phyloP scores from a whole-genome alignment of 2,888 invertebrate species.

The Cephus pygmeus region DNA sequence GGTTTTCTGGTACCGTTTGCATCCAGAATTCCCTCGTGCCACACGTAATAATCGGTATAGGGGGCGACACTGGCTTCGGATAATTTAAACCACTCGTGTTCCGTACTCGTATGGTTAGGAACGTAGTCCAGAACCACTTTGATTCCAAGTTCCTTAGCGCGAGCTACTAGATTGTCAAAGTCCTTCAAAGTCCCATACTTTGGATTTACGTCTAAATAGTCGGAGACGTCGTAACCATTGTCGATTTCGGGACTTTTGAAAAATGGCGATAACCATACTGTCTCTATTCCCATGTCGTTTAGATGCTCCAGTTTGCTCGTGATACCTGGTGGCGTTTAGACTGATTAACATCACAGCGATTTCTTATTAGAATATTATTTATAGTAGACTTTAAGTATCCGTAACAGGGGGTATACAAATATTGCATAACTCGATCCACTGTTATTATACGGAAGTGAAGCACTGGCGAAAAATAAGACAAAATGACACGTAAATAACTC shows the following conservation, averaged over 20 bases:
- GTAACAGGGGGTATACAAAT: too few relatives aligned
- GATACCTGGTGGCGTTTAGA: conserved; percentile 65
- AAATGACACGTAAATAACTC: too few relatives aligned
- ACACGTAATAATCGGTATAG: too few relatives aligned
- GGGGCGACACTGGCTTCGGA: too few relatives aligned
- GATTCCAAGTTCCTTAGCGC: conserved; percentile 70
- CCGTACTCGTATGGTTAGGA: too few relatives aligned
- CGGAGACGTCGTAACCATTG: conserved; percentile 88
- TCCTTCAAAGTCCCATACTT: conserved; percentile 81
- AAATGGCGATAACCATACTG: conserved; percentile 88
- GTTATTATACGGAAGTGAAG: too few relatives aligned
- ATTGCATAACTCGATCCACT: too few relatives aligned
- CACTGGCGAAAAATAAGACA: too few relatives aligned
- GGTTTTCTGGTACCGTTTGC: too few relatives aligned
- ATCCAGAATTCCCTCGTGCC: too few relatives aligned
- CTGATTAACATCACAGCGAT: background rate
- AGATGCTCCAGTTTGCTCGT: conserved; percentile 73
- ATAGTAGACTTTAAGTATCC: background rate
- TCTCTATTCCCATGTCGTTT: conserved; percentile 76
- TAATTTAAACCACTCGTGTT: too few relatives aligned
- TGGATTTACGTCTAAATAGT: conserved; percentile 79
- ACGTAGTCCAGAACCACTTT: conserved; percentile 67
- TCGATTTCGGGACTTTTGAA: conserved; percentile 86
- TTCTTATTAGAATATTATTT: background rate
- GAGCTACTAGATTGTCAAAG: conserved; percentile 71